Base-by-base conservation (phyloP, 2,113 vertebrate genomes). In the Rutilus rutilus region DNA sequence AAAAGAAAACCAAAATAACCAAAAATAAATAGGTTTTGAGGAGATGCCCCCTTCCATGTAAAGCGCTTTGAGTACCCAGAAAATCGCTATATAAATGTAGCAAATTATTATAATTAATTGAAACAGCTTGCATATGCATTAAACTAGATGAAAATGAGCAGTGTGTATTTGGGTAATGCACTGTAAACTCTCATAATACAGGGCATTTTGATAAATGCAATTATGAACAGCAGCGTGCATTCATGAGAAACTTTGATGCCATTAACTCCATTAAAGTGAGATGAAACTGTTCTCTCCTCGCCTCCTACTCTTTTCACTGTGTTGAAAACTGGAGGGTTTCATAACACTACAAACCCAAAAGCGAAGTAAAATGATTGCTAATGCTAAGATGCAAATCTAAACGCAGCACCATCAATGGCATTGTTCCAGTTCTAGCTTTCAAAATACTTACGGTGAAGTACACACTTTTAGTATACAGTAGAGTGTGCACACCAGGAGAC, bases 241-340 rank as follows among this genome's bases (percentile, higher is more conserved):
- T 54, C 33, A 21, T 52, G 74, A 77, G 8, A 27, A 76, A 14
- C 73, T 76, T 27, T 76, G 73, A 76, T 30, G 74, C 25, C 74
- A 19, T 33, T 67, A 15, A 67, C 5, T 4, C 27, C 25, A 27
- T 76, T 30, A 30, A 76, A 10, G 7, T n/a, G 6, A 75, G 45
- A 25, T 47, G 47, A 75, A 71, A 39, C 33, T 17, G 14, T 76
- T 76, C n/a, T 50, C n/a, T 50, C 39, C 11, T 25, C 39, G 11
- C 23, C 71, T 74, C 45, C 14, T 39, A 39, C 33, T 69, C 67
- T 5, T 23, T 39, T 21, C 65, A 23, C 64, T 21, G 30, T 65
- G 27, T 6, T 17, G 25, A 65, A 14, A 65, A 65, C 25, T 17
- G 1, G n/a, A 75, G 73, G 25, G 25, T 50, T 76, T 76, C 8